phyloP scores from a whole-genome alignment of 2,797 vertebrate species.

The Tokudaia tokunoshimensis region DNA sequence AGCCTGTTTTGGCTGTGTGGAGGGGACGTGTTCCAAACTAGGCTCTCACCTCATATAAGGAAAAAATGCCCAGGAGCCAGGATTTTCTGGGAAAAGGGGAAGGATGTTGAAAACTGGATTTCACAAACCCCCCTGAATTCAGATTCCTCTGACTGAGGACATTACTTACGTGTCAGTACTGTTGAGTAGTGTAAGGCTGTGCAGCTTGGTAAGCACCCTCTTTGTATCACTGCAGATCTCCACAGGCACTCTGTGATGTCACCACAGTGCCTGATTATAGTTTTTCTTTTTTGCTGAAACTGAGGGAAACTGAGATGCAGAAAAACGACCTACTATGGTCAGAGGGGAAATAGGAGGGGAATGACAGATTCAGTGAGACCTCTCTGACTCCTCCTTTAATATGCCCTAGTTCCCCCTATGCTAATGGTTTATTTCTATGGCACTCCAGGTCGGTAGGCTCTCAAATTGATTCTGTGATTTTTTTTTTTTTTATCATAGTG shows the following conservation, averaged over 20 bases:
- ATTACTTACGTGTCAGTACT: neutral
- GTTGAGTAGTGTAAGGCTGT: neutral
- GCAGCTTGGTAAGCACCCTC: neutral
- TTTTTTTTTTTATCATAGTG: neutral
- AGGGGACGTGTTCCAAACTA: constrained; percentile 68
- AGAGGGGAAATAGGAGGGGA: neutral
- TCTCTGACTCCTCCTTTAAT: neutral
- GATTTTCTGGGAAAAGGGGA: constrained; percentile 77
- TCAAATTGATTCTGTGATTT: neutral
- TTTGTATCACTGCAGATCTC: neutral
- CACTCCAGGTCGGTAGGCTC: neutral
- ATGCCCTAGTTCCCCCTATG: neutral
- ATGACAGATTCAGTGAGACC: neutral
- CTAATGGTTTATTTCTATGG: neutral
- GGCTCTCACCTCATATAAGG: constrained; percentile 61
- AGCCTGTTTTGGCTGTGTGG: constrained; percentile 67
- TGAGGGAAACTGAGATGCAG: neutral
- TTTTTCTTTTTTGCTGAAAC: neutral
- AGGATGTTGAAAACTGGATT: constrained; percentile 71
- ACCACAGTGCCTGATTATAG: neutral
- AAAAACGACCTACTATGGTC: neutral
- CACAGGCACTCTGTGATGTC: neutral
- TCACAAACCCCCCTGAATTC: constrained; percentile 52
- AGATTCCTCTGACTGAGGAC: constrained; percentile 48
- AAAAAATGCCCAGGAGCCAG: constrained; percentile 73